Conservation (phyloP, 2,113 vertebrate species). For the Burhinus oedicnemus region DNA sequence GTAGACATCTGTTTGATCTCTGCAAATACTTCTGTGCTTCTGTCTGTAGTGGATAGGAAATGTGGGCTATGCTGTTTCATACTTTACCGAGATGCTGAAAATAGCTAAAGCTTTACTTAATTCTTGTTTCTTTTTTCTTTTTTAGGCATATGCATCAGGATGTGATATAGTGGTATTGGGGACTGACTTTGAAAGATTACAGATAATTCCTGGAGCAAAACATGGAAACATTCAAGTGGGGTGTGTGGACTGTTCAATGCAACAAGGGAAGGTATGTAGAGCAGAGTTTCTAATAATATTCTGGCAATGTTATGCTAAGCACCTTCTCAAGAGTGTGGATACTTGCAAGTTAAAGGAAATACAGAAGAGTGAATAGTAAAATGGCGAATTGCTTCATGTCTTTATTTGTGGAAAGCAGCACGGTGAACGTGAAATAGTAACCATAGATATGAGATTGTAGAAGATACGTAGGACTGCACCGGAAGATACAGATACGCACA, state of each 20-base stretch:
- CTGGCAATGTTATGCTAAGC: not conserved
- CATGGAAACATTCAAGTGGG: constrained; percentile 98
- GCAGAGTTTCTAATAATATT: not conserved
- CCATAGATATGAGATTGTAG: not conserved
- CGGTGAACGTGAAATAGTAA: not conserved
- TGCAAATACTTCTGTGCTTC: not conserved
- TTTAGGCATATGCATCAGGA: constrained; percentile 94
- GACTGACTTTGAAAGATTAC: constrained; percentile 95
- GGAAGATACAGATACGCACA: not conserved
- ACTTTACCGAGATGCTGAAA: rapidly evolving
- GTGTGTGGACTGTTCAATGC: constrained; percentile 94
- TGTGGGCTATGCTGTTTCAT: not conserved
- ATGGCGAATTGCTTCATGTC: not conserved
- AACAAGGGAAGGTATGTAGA: constrained; percentile 90
- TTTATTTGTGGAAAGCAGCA: not conserved
- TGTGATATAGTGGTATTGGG: constrained; percentile 97
- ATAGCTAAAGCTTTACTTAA: not conserved
- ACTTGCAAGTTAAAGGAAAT: not conserved
- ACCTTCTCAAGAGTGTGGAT: not conserved
- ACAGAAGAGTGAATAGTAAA: not conserved
- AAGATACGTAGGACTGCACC: not conserved
- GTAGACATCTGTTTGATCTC: not conserved
- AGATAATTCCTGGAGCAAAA: constrained; percentile 96
- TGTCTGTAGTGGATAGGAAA: not conserved
- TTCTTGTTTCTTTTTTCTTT: not conserved